phyloP scores from a whole-genome alignment of 2,797 vertebrate species.

The Helicolenus hilgendorfi region DNA sequence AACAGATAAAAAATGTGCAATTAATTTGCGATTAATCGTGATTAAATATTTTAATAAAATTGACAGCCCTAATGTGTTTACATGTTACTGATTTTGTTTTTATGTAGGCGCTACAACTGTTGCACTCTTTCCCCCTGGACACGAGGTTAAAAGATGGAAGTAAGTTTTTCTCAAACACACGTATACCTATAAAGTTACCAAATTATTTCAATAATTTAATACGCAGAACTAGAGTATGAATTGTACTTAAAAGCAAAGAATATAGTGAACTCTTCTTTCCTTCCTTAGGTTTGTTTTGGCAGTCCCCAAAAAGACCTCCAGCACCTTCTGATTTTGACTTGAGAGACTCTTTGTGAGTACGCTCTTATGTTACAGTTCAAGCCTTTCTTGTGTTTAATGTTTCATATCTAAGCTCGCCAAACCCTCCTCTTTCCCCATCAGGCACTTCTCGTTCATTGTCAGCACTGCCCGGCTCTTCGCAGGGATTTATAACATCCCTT shows the following conservation, averaged over 20 bases:
- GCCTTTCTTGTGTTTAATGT: not conserved
- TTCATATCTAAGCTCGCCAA: constrained; percentile 1
- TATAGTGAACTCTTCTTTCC: constrained; percentile 24
- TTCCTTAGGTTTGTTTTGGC: constrained; percentile 97
- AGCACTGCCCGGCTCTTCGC: constrained; percentile 95
- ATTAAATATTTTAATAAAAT: too few relatives aligned
- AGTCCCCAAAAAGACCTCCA: constrained; percentile 98
- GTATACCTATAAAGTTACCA: not conserved
- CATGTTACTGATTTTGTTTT: constrained; percentile 8
- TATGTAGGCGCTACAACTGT: constrained; percentile 94
- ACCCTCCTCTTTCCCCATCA: constrained; percentile 67
- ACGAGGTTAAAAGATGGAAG: constrained; percentile 99
- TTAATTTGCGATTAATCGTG: too few relatives aligned
- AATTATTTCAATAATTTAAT: not conserved
- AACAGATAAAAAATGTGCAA: too few relatives aligned
- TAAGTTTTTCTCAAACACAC: constrained; percentile 85
- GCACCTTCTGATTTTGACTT: constrained; percentile 95
- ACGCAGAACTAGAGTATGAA: not conserved
- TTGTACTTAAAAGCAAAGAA: not conserved
- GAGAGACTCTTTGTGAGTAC: constrained; percentile 95
- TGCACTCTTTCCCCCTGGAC: constrained; percentile 97
- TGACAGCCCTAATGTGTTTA: not conserved
- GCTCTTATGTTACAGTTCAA: not conserved
- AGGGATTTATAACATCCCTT: constrained; percentile 92
- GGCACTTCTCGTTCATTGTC: constrained; percentile 95